phyloP scores from a whole-genome alignment of 2,113 vertebrate species.

The Emydura subglobosa region DNA sequence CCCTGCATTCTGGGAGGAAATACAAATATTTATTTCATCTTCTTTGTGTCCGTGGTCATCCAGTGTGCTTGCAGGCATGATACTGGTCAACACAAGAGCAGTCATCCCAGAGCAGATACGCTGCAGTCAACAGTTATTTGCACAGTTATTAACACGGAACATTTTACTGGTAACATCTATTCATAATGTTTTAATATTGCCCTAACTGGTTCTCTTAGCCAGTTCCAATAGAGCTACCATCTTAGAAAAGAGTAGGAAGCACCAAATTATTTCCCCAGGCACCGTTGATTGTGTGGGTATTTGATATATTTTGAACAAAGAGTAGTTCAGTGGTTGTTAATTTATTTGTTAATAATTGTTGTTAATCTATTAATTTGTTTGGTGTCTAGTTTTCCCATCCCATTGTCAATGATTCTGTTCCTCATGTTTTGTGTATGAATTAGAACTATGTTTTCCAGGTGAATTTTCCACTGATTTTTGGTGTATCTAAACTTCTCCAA shows the following conservation, averaged over 20 bases:
- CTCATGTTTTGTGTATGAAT: not conserved
- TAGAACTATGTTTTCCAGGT: not conserved
- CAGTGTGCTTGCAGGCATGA: not conserved
- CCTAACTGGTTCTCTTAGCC: rapidly evolving
- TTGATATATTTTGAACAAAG: not conserved
- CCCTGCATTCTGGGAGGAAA: not conserved
- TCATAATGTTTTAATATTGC: rapidly evolving
- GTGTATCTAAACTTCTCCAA: too few species aligned
- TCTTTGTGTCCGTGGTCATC: not conserved
- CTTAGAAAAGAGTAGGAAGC: rapidly evolving
- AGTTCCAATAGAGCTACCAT: rapidly evolving
- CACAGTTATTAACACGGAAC: rapidly evolving
- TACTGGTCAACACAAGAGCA: not conserved
- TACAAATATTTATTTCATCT: rapidly evolving
- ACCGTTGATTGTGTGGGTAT: not conserved
- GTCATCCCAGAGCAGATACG: not conserved
- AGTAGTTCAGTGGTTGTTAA: rapidly evolving
- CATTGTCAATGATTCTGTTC: not conserved
- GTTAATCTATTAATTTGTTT: not conserved
- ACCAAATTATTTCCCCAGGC: rapidly evolving
- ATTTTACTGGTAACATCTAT: rapidly evolving
- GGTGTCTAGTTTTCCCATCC: not conserved
- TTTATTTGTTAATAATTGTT: too few species aligned
- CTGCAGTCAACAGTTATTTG: not conserved
- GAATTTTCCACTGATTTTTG: not conserved